Conservation (phyloP, 2,888 invertebrate species). For the Agrilus cyanescens region DNA sequence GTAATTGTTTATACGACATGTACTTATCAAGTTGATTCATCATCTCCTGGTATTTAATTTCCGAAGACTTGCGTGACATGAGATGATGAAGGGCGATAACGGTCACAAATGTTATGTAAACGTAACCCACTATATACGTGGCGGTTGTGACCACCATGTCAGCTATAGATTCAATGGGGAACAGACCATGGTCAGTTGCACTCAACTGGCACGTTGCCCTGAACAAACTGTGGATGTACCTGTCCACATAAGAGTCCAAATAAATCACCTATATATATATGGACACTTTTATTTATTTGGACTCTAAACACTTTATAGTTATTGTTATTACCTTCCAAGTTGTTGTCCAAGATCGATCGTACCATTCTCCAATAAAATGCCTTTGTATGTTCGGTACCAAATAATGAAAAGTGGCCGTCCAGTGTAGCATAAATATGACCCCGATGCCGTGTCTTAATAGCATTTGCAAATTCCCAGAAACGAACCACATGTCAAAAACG, state of each 20-base stretch:
- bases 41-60: conserved; percentile 32
- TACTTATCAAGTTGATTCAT: conserved; percentile 34
- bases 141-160: conserved; percentile 4
- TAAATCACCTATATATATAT: too few species aligned
- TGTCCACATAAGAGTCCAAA: too few species aligned
- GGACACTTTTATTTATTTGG: too few species aligned
- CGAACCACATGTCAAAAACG: conserved; percentile 6
- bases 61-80: conserved; percentile 21
- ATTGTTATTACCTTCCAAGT: too few species aligned
- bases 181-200: conserved; percentile 1
- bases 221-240: background rate
- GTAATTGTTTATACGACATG: conserved; percentile 32
- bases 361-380: background rate
- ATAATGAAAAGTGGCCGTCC: conserved; percentile 9
- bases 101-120: background rate
- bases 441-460: background rate
- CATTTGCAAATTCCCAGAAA: background rate
- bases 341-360: conserved; percentile 4
- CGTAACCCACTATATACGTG: conserved; percentile 4
- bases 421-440: conserved; percentile 6
- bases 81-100: conserved; percentile 27
- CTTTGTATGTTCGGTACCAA: background rate
- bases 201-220: background rate
- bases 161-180: background rate
- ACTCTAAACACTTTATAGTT: too few species aligned